Evolutionary conservation across 2,113 vertebrate genomes (phyloP).

Genomic region (Lucifuga dentata): DNA sequence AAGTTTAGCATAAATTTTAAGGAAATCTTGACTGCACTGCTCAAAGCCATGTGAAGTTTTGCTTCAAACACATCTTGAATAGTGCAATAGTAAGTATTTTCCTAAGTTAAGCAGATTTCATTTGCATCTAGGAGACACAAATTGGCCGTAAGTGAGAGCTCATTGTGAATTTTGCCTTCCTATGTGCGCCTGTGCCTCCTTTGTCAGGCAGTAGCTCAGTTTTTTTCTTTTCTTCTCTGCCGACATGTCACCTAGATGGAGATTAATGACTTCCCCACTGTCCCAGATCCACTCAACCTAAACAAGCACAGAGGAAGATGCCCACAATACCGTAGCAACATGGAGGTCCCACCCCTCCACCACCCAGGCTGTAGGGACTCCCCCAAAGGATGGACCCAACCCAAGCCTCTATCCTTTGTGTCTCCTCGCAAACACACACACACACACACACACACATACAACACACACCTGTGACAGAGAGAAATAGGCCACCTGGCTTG

Average conservation of each 20-base stretch:
- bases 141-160: slow-evolving; percentile 66
- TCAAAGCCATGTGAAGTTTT: slow-evolving; percentile 28
- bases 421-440: slow-evolving; percentile 17
- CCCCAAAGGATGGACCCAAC: slow-evolving; percentile 66
- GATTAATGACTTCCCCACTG: slow-evolving; percentile 78
- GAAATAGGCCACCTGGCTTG: slow-evolving; percentile 67
- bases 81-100: slow-evolving; percentile 9
- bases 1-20: slow-evolving; percentile 14
- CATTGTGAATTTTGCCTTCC: slow-evolving; percentile 10
- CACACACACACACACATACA: background rate
- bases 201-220: slow-evolving; percentile 52
- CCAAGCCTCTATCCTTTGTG: slow-evolving; percentile 58
- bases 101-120: slow-evolving; percentile 21
- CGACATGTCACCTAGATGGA: slow-evolving; percentile 73
- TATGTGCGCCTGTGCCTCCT: slow-evolving; percentile 36
- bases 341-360: slow-evolving; percentile 57
- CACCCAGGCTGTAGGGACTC: slow-evolving; percentile 3
- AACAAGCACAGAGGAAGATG: slow-evolving; percentile 50
- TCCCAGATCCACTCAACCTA: slow-evolving; percentile 66
- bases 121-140: slow-evolving; percentile 47
- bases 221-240: slow-evolving; percentile 46
- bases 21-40: background rate
- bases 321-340: slow-evolving; percentile 53
- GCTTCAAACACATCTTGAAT: slow-evolving; percentile 19
- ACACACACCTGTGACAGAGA: slow-evolving; percentile 26